Percentiles rank a stretch among this genome's conserved stretches.
Evolutionary conservation across 2,797 vertebrate genomes (phyloP).

Genomic region (Natrix natrix): DNA sequence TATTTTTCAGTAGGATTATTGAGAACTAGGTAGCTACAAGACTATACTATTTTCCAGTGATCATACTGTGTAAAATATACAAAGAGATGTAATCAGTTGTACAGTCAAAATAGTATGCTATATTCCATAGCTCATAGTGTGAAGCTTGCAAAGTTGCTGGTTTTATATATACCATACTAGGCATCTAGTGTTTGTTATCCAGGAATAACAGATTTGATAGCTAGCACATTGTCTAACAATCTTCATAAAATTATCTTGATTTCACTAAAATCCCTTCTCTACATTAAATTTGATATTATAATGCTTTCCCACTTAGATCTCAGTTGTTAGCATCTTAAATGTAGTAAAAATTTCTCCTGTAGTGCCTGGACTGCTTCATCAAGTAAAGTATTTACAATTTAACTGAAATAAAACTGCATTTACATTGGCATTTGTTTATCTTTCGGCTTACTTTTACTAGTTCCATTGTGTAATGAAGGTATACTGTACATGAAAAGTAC

Average conservation of each 20-base stretch:
- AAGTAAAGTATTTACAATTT: slow-evolving; percentile 24
- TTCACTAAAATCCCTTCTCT: slow-evolving; percentile 25
- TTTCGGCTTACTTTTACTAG: neutral
- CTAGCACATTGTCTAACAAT: slow-evolving; percentile 25
- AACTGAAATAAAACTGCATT: neutral
- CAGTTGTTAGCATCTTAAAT: neutral
- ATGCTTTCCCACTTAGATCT: neutral
- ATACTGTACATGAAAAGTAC: neutral
- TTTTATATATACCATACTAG: neutral
- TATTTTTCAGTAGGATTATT: slow-evolving; percentile 19
- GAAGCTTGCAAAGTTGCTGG: neutral
- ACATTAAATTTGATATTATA: slow-evolving; percentile 30
- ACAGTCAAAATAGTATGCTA: slow-evolving; percentile 24
- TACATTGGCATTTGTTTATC: slow-evolving; percentile 15
- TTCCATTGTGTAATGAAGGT: neutral
- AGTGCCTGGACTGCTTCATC: neutral
- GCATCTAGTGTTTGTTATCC: neutral
- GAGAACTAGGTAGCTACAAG: neutral
- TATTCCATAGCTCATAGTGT: slow-evolving; percentile 24
- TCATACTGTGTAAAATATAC: slow-evolving; percentile 28
- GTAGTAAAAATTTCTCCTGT: slow-evolving; percentile 2
- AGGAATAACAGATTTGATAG: neutral
- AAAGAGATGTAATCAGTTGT: slow-evolving; percentile 25
- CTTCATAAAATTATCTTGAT: slow-evolving; percentile 25
- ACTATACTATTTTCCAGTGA: slow-evolving; percentile 20